phyloP scores from a whole-genome alignment of 1,140 invertebrate genomes.

The Saccostrea echinata region DNA sequence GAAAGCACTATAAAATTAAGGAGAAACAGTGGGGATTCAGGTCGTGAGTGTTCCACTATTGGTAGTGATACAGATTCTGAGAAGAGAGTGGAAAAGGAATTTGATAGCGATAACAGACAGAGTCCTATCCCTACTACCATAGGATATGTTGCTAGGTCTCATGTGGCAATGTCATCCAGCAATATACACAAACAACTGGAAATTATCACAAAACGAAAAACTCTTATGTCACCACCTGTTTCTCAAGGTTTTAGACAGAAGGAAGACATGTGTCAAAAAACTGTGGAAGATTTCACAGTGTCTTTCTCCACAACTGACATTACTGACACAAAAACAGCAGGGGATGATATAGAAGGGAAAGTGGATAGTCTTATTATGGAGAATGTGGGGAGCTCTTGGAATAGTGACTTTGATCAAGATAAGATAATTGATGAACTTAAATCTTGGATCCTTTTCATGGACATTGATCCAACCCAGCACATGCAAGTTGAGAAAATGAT shows the following conservation, averaged over 20 bases:
- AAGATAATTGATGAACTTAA: conserved; percentile 48
- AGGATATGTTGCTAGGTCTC: conserved; percentile 36
- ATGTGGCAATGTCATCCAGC: conserved; percentile 8
- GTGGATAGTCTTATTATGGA: conserved; percentile 52
- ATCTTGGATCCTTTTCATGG: conserved; percentile 48
- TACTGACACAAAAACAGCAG: not conserved
- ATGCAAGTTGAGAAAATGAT: conserved; percentile 43
- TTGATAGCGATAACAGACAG: conserved; percentile 12
- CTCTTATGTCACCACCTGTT: conserved; percentile 47
- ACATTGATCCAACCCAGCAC: conserved; percentile 43
- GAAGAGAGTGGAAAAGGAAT: conserved; percentile 16
- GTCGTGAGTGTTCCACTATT: not conserved
- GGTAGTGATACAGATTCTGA: conserved; percentile 38
- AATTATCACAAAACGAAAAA: conserved; percentile 44
- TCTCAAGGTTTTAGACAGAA: not conserved
- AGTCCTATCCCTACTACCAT: conserved; percentile 14
- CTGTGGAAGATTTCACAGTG: not conserved
- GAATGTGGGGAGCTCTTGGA: conserved; percentile 39
- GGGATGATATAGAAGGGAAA: conserved; percentile 43
- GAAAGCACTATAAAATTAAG: not conserved
- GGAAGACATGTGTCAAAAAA: not conserved
- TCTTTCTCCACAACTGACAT: not conserved
- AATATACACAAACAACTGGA: conserved; percentile 50
- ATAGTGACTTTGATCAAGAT: not conserved
- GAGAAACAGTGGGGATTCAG: conserved; percentile 1